Percentiles rank a stretch among this genome's conserved stretches.
These are phyloP conservation scores for Willisornis vidua DNA, from an alignment of 2,113 vertebrate genomes.

Conservation along the genomic window DNA sequence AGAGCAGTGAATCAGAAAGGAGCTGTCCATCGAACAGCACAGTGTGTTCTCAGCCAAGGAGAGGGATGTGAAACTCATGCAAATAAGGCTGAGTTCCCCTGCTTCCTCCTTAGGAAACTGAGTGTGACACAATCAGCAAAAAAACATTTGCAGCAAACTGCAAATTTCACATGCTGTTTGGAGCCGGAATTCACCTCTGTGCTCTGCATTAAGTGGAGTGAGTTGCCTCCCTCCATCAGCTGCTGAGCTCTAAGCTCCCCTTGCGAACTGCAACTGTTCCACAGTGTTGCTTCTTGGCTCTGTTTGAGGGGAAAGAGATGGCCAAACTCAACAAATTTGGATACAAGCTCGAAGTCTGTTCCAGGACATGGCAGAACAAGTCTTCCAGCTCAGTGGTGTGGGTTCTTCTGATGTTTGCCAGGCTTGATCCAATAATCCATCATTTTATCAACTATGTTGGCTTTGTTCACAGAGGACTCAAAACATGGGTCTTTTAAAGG, in stretches of 20 bases:
- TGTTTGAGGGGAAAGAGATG: background rate
- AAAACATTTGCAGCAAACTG: background rate
- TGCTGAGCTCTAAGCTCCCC: background rate
- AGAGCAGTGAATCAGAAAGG: conserved; percentile 71
- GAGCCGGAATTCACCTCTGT: background rate
- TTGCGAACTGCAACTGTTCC: background rate
- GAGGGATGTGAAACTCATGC: conserved; percentile 61
- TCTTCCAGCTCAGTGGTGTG: background rate
- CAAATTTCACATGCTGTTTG: conserved; percentile 9
- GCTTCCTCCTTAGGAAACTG: conserved; percentile 53
- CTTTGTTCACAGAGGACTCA: background rate
- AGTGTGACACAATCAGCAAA: conserved; percentile 61
- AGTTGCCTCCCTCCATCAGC: background rate
- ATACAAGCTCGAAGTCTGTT: background rate
- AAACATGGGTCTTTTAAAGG: background rate
- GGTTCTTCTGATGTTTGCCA: background rate
- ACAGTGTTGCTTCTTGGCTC: background rate
- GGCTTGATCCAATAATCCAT: background rate
- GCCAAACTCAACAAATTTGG: background rate
- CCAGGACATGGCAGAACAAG: background rate
- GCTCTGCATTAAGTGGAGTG: background rate
- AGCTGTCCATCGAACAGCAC: conserved; percentile 53
- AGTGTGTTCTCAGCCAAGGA: conserved; percentile 58
- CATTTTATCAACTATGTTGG: background rate
- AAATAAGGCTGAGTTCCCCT: conserved; percentile 42